Conservation (phyloP, 2,113 vertebrate genomes). For the Cyprinodon brontotheroides region DNA sequence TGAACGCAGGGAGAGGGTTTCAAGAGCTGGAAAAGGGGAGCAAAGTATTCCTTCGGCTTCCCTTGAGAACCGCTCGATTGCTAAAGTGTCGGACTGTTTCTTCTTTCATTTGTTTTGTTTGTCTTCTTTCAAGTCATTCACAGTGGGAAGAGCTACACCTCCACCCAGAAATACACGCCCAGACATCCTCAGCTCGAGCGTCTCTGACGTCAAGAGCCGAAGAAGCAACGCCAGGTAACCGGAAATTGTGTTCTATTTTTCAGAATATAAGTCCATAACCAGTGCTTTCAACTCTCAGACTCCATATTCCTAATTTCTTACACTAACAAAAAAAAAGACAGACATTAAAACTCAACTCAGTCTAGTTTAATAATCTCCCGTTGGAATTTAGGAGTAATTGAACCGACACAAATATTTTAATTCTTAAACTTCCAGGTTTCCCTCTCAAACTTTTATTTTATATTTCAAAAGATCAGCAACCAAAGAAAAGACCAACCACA, state of each 20-base stretch:
- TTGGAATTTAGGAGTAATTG: no score
- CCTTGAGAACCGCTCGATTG: conserved; percentile 25
- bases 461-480: no score
- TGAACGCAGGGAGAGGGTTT: conserved; percentile 29
- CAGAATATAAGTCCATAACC: conserved; percentile 40
- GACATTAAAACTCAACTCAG: no score
- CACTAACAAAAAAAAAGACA: no score
- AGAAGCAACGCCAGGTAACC: accelerated
- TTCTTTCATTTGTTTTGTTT: not conserved
- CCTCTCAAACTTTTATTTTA: no score
- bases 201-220: not conserved
- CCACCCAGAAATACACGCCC: conserved; percentile 28
- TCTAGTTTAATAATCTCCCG: no score
- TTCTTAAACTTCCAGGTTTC: no score
- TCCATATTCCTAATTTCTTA: no score
- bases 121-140: conserved; percentile 42
- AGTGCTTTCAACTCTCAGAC: not conserved
- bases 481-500: no score
- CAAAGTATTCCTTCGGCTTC: conserved; percentile 12
- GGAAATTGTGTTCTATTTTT: conserved; percentile 7
- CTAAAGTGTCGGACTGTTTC: conserved; percentile 23
- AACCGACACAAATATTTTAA: no score
- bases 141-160: conserved; percentile 26
- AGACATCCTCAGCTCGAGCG: conserved; percentile 9
- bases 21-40: conserved; percentile 39